phyloP scores from a whole-genome alignment of 2,113 vertebrate species.

The Neofelis nebulosa region DNA sequence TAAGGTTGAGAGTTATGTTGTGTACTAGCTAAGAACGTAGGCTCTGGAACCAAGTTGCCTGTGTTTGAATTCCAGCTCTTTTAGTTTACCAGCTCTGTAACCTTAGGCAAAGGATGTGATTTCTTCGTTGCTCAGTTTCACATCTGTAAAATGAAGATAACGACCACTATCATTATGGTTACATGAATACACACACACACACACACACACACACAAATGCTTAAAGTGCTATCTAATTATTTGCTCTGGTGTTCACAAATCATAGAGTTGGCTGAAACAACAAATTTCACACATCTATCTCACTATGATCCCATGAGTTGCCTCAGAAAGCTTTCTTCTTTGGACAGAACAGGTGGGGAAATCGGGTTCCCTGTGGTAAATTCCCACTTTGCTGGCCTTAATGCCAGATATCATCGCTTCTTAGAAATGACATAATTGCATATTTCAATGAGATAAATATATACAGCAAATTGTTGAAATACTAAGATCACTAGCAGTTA shows the following conservation, averaged over 20 bases:
- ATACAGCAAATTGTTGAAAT: constrained; percentile 16
- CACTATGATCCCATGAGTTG: background rate
- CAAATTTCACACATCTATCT: background rate
- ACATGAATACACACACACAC: background rate
- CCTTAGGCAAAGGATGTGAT: background rate
- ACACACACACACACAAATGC: background rate
- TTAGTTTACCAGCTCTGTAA: background rate
- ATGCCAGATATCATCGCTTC: constrained; percentile 38
- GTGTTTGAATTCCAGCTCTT: background rate
- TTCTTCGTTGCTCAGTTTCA: background rate
- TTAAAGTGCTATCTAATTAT: background rate
- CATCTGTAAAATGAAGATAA: background rate
- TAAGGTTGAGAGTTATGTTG: background rate
- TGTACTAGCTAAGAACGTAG: background rate
- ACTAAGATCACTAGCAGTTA: constrained; percentile 12
- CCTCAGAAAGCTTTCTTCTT: constrained; percentile 18
- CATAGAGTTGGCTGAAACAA: background rate
- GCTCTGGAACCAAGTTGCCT: background rate
- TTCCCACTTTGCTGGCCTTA: constrained; percentile 46
- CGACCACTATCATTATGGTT: background rate
- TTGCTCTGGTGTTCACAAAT: constrained; percentile 8
- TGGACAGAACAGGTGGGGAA: constrained; percentile 24
- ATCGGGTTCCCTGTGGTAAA: constrained; percentile 22
- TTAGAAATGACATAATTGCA: constrained; percentile 52
- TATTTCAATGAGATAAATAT: constrained; percentile 18